Evolutionary conservation across 2,113 vertebrate species (phyloP), one percentile per base, ranked within the genome.

Genomic region (Manacus vitellinus): DNA sequence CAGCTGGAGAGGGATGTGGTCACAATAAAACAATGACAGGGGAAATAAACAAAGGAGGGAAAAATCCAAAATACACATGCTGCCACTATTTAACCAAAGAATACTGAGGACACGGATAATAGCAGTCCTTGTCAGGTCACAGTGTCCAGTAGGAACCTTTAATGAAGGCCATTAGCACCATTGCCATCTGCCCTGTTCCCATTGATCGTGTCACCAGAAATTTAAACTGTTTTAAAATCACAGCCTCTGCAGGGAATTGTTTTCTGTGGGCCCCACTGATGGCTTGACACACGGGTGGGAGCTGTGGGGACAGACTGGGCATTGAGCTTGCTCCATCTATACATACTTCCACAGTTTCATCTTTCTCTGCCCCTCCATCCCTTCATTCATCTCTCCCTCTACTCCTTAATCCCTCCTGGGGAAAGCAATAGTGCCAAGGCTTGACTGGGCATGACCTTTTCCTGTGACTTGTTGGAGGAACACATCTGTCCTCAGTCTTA

Each of bases 1-100:
- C 93, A 97, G 79, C 93, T 96, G 87, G 92, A 89, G 66, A 85
- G 43, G 35, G 44, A 87, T 81, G 61, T 58, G 65, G 73, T 76
- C 3, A 4, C 52, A 86, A 75, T 49, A 63, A 67, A 94, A 95
- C 61, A 87, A 87, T 75, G 24, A 82, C 0, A 3, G 20, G 16
- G 17, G 8, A 15, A 0, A 12, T 13, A 43, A 52, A 86, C 7
- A 58, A 68, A 23, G 4, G 0, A 4, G 2, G 2, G 0, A 0
- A 5, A 43, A 59, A 61, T 12, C 6, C 12, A 25, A 49, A 77
- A 52, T 28, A 68, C 13, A 4, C 25, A 9, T 35, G 7, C 3
- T 67, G 77, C 74, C 44, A 41, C 66, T 75, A 86, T 77, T 91
- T 78, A 63, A 71, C 8, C 12, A 39, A 76, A 70, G 8, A 84